Evolutionary conservation across 2,113 vertebrate species (phyloP).

Genomic region (Neolamprologus cancellatus): DNA sequence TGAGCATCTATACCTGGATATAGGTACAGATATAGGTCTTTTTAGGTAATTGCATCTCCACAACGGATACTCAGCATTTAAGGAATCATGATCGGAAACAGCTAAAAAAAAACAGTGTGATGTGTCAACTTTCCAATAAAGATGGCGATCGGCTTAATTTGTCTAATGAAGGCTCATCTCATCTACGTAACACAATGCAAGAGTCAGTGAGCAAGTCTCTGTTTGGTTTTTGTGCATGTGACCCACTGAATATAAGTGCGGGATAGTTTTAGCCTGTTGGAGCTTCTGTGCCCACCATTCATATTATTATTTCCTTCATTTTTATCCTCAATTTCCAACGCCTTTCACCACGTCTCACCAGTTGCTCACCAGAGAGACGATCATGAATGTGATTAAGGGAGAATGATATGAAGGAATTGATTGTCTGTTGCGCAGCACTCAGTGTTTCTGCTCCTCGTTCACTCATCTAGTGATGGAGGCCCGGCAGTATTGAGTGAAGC

Average conservation of each 20-base stretch:
- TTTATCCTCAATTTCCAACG: neutral
- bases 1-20: neutral
- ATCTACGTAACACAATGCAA: neutral
- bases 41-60: neutral
- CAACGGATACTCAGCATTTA: neutral
- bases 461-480: constrained; percentile 1
- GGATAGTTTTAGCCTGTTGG: neutral
- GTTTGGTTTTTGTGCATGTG: neutral
- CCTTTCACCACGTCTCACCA: neutral
- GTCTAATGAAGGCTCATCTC: neutral
- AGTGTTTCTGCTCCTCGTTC: constrained; percentile 15
- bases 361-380: neutral
- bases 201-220: neutral
- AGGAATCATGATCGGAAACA: neutral
- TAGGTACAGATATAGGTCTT: neutral
- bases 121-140: neutral
- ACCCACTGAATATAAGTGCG: neutral
- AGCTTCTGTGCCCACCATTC: neutral
- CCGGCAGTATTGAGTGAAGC: constrained; percentile 19
- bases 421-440: neutral
- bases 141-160: neutral
- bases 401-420: constrained; percentile 1
- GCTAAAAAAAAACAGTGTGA: neutral
- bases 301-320: neutral
- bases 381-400: neutral